Base-by-base conservation (phyloP, 2,113 vertebrate genomes). In the Grus americana region DNA sequence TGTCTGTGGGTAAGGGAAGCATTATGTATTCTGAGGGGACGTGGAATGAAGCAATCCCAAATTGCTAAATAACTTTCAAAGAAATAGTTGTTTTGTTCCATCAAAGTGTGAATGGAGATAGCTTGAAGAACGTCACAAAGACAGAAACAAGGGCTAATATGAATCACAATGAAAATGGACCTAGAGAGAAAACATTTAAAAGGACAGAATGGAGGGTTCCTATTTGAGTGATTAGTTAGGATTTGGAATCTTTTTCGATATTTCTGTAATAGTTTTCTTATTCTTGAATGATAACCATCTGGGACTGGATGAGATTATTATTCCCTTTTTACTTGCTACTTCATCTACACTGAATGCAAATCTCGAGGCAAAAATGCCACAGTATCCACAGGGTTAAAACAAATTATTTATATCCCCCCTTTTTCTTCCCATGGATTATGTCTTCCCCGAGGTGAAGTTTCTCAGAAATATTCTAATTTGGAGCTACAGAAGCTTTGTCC, bases 401-500 rank as follows among this genome's bases (percentile, higher is more conserved):
- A 68, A 80, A 94, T 79, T 2, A 65, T 75, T 74, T 78, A 30
- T 67, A 86, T 42, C 72, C 24, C 26, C 4, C 15, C 63, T 92
- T 81, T 67, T 55, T 16, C 26, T 92, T 86, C 59, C 12, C 27
- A 61, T 72, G 72, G 50, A 46, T 74, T 93, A 82, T 58, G 26
- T 90, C 84, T 91, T 73, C 50, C 40, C 8, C 11, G 36, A 89
- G 13, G 61, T 83, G 72, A 91, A 81, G 49, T 94, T 92, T 93
- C 92, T 81, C 86, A 79, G 6, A 27, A 96, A 93, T 65, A 95
- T 63, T 65, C 38, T 82, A 85, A 85, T 94, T 88, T 88, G 68
- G 38, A 61, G 63, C 79, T 93, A 93, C 55, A 88, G 87, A 96
- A 94, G 23, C 42, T 95, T 97, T 88, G 79, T 94, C 59, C 89